phyloP scores from a whole-genome alignment of 2,113 vertebrate species.

The Egretta garzetta region DNA sequence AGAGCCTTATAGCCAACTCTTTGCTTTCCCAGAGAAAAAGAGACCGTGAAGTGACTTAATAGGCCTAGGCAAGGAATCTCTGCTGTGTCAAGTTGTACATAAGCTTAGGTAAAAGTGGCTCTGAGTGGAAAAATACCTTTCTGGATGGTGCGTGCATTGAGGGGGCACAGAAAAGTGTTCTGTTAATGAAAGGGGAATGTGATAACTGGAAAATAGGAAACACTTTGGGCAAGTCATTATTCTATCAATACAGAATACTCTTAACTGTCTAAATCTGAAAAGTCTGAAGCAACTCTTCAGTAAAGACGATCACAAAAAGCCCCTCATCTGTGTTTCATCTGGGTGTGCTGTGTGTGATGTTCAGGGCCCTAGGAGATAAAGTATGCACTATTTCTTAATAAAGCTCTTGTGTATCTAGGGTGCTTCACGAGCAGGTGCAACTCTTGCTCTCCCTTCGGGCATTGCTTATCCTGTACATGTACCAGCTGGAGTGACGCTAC shows the following conservation, averaged over 20 bases:
- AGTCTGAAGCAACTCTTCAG: background rate
- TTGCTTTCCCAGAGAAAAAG: background rate
- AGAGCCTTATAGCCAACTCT: background rate
- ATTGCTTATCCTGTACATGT: constrained; percentile 89
- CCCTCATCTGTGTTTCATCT: rapidly evolving
- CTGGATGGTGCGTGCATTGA: background rate
- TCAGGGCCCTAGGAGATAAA: background rate
- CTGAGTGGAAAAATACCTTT: background rate
- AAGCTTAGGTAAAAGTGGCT: background rate
- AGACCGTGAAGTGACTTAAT: background rate
- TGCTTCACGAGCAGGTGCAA: constrained; percentile 66
- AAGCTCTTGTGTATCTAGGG: constrained; percentile 73
- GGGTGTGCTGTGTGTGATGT: background rate
- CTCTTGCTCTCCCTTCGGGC: constrained; percentile 83
- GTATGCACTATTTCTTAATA: background rate
- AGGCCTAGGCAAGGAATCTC: background rate
- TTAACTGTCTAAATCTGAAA: background rate
- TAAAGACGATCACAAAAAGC: background rate
- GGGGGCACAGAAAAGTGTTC: background rate
- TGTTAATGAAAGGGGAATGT: background rate
- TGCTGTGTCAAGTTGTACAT: background rate
- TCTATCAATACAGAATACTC: background rate
- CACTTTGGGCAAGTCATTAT: background rate
- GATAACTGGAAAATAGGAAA: background rate
- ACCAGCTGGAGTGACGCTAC: constrained; percentile 90